Evolutionary conservation across 2,113 vertebrate genomes (phyloP).

Genomic region (Meles meles): DNA sequence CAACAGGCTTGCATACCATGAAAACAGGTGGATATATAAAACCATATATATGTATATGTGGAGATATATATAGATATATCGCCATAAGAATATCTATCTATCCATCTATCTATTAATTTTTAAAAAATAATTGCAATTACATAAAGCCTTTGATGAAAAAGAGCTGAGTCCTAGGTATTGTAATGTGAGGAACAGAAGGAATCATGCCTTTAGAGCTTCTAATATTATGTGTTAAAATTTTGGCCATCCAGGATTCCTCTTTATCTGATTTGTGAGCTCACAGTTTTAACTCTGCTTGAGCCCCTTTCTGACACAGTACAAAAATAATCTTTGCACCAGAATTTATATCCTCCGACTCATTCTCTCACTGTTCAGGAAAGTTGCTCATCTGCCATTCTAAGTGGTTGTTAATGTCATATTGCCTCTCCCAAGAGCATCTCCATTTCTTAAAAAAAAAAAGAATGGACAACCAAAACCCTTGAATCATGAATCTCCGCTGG

Average conservation of each 20-base stretch:
- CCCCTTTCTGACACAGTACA: not conserved
- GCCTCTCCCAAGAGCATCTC: not conserved
- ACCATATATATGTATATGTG: not conserved
- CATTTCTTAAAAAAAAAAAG: not conserved
- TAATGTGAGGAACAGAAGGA: not conserved
- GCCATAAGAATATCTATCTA: not conserved
- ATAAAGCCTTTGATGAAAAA: not conserved
- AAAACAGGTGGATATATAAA: not conserved
- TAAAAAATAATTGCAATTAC: not conserved
- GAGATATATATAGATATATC: not conserved
- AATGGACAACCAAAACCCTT: not conserved
- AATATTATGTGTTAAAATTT: not conserved
- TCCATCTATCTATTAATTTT: not conserved
- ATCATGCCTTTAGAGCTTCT: not conserved
- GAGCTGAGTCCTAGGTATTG: not conserved
- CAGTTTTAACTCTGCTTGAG: not conserved
- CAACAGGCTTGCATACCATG: not conserved
- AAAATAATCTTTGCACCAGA: constrained; percentile 1
- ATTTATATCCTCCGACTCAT: not conserved
- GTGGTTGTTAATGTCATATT: not conserved
- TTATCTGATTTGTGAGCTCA: not conserved
- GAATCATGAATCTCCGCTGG: not conserved
- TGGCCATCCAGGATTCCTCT: not conserved
- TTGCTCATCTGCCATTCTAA: constrained; percentile 1
- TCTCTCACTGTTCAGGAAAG: not conserved